Conservation (phyloP, 1,140 invertebrate genomes). For the Drosophila auraria region DNA sequence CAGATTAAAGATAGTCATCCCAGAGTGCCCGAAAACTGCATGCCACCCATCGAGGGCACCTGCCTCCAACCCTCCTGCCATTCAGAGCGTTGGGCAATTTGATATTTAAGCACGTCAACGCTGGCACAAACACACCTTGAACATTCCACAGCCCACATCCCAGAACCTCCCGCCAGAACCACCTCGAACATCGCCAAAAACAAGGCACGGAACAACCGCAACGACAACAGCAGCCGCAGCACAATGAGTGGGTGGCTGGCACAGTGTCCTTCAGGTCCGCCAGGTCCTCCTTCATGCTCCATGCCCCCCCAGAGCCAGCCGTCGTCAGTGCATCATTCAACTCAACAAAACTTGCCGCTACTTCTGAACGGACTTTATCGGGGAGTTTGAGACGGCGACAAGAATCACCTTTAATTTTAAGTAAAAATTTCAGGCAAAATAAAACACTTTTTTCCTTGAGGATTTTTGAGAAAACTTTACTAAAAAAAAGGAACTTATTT, state of each 20-base stretch:
- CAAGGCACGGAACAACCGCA: conserved; percentile 46
- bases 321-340: conserved; percentile 38
- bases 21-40: conserved; percentile 15
- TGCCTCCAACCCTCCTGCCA: conserved; percentile 6
- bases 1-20: conserved; percentile 61
- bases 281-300: not conserved
- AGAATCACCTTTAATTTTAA: not conserved
- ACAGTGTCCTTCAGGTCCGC: conserved; percentile 40
- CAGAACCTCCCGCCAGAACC: not conserved
- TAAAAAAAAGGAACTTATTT: too few species aligned
- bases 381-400: not conserved
- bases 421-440: not conserved
- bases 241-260: conserved; percentile 44
- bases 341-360: conserved; percentile 9
- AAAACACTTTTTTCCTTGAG: too few species aligned
- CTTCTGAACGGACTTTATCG: not conserved
- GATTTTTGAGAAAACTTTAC: too few species aligned
- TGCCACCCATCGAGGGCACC: conserved; percentile 41
- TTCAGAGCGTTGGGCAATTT: conserved; percentile 53
- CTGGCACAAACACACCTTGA: not conserved
- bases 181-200: conserved; percentile 39
- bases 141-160: too few species aligned
- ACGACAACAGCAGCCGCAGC: conserved; percentile 40
- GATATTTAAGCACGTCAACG: conserved; percentile 78
- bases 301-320: conserved; percentile 5